Conservation (phyloP, 2,888 invertebrate species). For the Troides oblongomaculatus region DNA sequence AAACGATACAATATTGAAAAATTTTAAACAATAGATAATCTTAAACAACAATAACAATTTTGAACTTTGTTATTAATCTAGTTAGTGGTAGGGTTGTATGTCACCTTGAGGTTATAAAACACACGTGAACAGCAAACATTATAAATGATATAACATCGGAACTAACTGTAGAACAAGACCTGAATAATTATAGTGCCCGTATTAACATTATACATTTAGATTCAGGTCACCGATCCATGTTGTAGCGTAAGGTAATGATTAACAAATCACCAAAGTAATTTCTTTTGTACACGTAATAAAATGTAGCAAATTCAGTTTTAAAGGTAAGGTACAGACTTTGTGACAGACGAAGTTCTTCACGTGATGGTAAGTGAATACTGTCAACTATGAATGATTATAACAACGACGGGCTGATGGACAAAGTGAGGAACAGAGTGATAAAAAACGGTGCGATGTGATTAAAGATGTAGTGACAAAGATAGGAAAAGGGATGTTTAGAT, state of each 20-base stretch:
- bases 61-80: background rate
- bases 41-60: background rate
- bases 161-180: slow-evolving; percentile 5
- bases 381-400: too few relatives aligned
- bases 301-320: background rate
- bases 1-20: background rate
- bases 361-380: background rate
- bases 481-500: too few relatives aligned
- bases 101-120: background rate
- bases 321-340: background rate
- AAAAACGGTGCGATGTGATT: too few relatives aligned
- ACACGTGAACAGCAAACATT: background rate
- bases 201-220: slow-evolving; percentile 10
- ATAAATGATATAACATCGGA: background rate
- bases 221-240: slow-evolving; percentile 8
- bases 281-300: slow-evolving; percentile 3
- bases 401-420: too few relatives aligned
- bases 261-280: slow-evolving; percentile 6
- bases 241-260: slow-evolving; percentile 6
- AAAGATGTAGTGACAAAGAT: too few relatives aligned
- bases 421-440: too few relatives aligned
- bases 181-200: slow-evolving; percentile 11
- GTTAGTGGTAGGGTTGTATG: background rate
- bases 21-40: too few relatives aligned
- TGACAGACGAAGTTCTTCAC: background rate